Conservation (phyloP, 2,113 vertebrate species). For the Phalacrocorax aristotelis region DNA sequence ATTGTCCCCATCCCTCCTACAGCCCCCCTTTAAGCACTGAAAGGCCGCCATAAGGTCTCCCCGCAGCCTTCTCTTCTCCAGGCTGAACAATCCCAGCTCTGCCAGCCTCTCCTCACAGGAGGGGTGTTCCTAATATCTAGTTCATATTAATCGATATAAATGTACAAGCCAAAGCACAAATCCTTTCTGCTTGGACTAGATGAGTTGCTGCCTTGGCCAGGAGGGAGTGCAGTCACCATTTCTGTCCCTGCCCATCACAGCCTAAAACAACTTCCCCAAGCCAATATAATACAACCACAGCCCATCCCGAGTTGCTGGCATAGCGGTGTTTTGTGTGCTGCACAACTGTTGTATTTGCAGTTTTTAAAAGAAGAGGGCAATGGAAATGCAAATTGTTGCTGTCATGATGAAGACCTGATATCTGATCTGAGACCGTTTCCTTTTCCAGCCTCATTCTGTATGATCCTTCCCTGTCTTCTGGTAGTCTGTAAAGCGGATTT, state of each 20-base stretch:
- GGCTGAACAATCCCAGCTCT: too few species aligned
- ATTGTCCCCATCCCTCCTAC: too few species aligned
- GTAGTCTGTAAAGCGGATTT: neutral
- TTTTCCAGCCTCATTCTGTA: neutral
- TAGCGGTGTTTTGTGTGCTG: too few species aligned
- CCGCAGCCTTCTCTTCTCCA: too few species aligned
- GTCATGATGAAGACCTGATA: neutral
- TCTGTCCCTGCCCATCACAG: neutral
- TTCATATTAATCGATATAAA: neutral
- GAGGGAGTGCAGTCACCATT: neutral
- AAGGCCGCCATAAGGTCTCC: too few species aligned
- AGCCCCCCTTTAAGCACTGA: too few species aligned
- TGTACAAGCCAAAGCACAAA: neutral
- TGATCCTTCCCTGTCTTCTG: neutral
- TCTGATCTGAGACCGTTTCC: fast-evolving
- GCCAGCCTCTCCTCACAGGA: too few species aligned
- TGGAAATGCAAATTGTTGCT: neutral
- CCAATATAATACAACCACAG: fast-evolving
- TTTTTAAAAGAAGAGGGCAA: neutral
- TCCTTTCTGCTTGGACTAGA: neutral
- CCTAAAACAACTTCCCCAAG: neutral
- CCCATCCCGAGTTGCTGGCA: fast-evolving
- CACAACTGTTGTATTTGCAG: neutral
- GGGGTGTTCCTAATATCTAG: neutral
- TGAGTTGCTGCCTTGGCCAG: neutral